A percentile compares a stretch with the other conserved stretches of the same genome.
These are phyloP conservation scores for Austrofundulus limnaeus DNA, from an alignment of 2,113 vertebrate genomes.

Conservation along the genomic window DNA sequence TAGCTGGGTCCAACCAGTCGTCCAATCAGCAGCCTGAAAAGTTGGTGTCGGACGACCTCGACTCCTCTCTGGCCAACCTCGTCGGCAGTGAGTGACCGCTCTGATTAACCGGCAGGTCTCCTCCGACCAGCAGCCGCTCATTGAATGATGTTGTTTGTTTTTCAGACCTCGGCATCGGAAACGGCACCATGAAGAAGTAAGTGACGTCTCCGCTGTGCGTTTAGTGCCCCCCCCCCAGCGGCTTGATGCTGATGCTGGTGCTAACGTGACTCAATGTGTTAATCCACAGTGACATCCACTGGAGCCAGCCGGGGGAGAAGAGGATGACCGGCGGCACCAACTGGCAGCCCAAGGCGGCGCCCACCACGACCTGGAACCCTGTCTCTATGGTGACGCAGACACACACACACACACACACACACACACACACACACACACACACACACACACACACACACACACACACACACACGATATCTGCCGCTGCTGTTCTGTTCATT, in stretches of 20 bases:
- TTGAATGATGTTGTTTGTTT: slow-evolving; percentile 21
- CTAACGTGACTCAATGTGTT: slow-evolving; percentile 56
- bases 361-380: slow-evolving; percentile 96
- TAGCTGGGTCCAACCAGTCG: slow-evolving; percentile 87
- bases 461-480: too few relatives aligned
- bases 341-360: slow-evolving; percentile 96
- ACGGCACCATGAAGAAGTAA: slow-evolving; percentile 97
- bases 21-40: slow-evolving; percentile 88
- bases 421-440: too few relatives aligned
- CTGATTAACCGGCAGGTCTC: slow-evolving; percentile 8
- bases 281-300: slow-evolving; percentile 91
- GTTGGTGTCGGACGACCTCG: slow-evolving; percentile 95
- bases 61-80: slow-evolving; percentile 96
- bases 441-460: too few relatives aligned
- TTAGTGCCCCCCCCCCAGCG: neutral
- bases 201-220: slow-evolving; percentile 28
- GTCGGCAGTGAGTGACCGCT: slow-evolving; percentile 91
- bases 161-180: slow-evolving; percentile 95
- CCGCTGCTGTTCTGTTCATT: too few relatives aligned
- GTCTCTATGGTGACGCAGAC: slow-evolving; percentile 89
- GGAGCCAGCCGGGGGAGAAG: slow-evolving; percentile 97
- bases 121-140: neutral
- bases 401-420: too few relatives aligned
- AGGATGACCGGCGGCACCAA: slow-evolving; percentile 95
- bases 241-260: slow-evolving; percentile 18